Evolutionary conservation across 2,888 invertebrate genomes (phyloP).

Genomic region (Drosophila cognata): DNA sequence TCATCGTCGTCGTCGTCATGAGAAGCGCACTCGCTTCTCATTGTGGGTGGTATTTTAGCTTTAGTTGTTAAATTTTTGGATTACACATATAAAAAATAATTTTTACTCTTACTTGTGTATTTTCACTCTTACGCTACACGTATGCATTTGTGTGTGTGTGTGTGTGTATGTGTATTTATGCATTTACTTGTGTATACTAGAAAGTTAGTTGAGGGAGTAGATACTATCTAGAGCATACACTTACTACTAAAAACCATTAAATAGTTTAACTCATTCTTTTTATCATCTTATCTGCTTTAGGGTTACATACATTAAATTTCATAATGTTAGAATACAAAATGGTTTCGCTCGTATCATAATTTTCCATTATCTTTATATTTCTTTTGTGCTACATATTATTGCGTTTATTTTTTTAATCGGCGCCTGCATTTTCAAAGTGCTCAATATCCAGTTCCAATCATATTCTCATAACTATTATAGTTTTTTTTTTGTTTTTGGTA

Average conservation of each 20-base stretch:
- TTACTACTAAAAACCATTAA: slow-evolving; percentile 71
- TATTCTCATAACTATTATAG: slow-evolving; percentile 2
- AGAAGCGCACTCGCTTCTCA: slow-evolving; percentile 37
- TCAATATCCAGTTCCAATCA: slow-evolving; percentile 20
- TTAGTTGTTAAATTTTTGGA: slow-evolving; percentile 63
- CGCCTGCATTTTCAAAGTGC: slow-evolving; percentile 33
- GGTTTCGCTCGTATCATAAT: slow-evolving; percentile 47
- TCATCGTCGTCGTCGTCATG: slow-evolving; percentile 28
- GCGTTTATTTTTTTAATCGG: slow-evolving; percentile 59
- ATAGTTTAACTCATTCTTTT: slow-evolving; percentile 56
- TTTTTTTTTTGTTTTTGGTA: slow-evolving; percentile 23
- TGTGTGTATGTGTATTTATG: slow-evolving; percentile 17
- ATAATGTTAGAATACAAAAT: slow-evolving; percentile 61
- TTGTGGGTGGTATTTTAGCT: slow-evolving; percentile 57
- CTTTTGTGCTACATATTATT: slow-evolving; percentile 55
- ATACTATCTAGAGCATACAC: slow-evolving; percentile 43
- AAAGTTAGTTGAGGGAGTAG: slow-evolving; percentile 24
- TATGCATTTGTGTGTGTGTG: slow-evolving; percentile 20
- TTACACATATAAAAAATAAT: slow-evolving; percentile 75
- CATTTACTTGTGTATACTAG: slow-evolving; percentile 26
- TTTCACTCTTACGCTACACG: slow-evolving; percentile 36
- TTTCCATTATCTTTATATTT: slow-evolving; percentile 27
- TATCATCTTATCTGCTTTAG: slow-evolving; percentile 31
- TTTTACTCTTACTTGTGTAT: slow-evolving; percentile 30
- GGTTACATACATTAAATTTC: slow-evolving; percentile 43